These are phyloP conservation scores for Takifugu ocellatus DNA, from an alignment of 2,797 vertebrate genomes.

Conservation along the genomic window DNA sequence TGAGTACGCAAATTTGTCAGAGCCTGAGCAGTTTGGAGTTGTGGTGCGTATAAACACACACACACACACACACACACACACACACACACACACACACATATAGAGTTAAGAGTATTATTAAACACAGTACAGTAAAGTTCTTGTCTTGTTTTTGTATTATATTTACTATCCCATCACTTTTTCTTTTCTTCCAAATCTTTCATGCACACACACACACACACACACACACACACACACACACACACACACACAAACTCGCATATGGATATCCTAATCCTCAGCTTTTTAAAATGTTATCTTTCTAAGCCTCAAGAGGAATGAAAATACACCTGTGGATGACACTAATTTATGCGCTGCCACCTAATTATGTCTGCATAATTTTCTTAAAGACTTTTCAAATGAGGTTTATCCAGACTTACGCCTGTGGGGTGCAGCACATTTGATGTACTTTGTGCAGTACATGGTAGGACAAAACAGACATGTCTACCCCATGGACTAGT, in stretches of 20 bases:
- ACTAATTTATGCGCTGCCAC: constrained; percentile 45
- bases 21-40: constrained; percentile 94
- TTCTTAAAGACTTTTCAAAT: constrained; percentile 52
- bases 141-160: background rate
- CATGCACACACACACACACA: constrained; percentile 10
- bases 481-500: no score
- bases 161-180: constrained; percentile 9
- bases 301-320: constrained; percentile 46
- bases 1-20: constrained; percentile 86
- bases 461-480: no score
- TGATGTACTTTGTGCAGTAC: constrained; percentile 1
- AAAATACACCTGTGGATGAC: constrained; percentile 49
- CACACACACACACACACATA: background rate
- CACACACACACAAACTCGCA: constrained; percentile 17
- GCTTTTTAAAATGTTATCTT: constrained; percentile 51
- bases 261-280: constrained; percentile 48
- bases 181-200: constrained; percentile 1
- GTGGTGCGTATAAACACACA: constrained; percentile 81
- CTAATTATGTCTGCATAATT: constrained; percentile 52
- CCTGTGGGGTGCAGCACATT: constrained; percentile 6
- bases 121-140: background rate
- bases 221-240: background rate
- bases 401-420: constrained; percentile 46
- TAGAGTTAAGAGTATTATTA: background rate
- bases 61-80: background rate